Conservation (phyloP, 2,113 vertebrate genomes). For the Actinemys pallida region DNA sequence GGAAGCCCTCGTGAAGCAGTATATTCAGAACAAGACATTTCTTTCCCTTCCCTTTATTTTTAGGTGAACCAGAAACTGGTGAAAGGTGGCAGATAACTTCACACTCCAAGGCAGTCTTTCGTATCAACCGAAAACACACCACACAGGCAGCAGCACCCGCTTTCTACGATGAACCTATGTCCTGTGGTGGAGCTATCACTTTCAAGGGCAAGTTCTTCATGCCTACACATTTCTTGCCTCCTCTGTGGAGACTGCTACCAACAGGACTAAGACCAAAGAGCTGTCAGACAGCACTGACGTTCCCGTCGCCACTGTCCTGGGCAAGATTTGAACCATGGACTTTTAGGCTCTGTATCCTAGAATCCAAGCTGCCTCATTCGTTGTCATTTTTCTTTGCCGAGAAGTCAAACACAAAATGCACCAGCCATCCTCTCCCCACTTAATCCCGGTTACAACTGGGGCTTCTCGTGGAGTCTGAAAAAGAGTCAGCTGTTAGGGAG, state of each 20-base stretch:
- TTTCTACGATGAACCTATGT: background rate
- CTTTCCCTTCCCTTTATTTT: no score
- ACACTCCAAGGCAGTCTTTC: no score
- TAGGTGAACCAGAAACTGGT: no score
- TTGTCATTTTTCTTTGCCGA: background rate
- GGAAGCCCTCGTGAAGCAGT: no score
- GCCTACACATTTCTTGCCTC: no score
- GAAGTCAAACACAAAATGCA: background rate
- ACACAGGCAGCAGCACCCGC: background rate
- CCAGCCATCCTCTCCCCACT: background rate
- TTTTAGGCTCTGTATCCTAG: background rate
- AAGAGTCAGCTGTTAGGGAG: background rate
- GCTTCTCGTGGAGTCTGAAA: background rate
- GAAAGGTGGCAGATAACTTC: no score
- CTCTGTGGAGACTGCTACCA: background rate
- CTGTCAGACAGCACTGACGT: background rate
- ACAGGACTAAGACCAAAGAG: fast-evolving
- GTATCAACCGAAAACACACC: background rate
- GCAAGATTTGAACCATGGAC: background rate
- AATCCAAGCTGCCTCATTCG: background rate
- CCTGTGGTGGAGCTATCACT: background rate
- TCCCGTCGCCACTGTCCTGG: background rate
- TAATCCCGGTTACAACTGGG: background rate
- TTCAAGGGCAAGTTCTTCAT: background rate
- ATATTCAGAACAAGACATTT: no score